A percentile compares a stretch with the other conserved stretches of the same genome.
Conservation (phyloP, 2,888 invertebrate genomes). For the Serrognathus titanus region DNA sequence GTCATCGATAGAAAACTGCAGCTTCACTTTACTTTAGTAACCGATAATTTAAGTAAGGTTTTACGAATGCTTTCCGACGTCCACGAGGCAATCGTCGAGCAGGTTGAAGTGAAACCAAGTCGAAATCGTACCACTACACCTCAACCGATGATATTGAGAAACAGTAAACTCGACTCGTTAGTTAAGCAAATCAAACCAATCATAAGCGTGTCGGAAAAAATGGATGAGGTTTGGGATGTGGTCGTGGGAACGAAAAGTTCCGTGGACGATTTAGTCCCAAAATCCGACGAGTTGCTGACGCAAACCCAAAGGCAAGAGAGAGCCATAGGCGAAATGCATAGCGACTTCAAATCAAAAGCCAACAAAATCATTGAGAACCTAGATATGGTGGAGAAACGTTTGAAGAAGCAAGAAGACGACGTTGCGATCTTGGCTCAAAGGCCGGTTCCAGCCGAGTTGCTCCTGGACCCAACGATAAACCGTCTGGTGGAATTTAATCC, state of each 20-base stretch:
- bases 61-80: slow-evolving; percentile 76
- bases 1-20: slow-evolving; percentile 79
- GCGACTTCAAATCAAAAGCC: slow-evolving; percentile 71
- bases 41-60: slow-evolving; percentile 77
- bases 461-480: slow-evolving; percentile 75
- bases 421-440: slow-evolving; percentile 74
- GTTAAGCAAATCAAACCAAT: slow-evolving; percentile 82
- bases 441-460: slow-evolving; percentile 70
- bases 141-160: slow-evolving; percentile 58
- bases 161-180: slow-evolving; percentile 75
- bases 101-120: slow-evolving; percentile 49
- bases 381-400: slow-evolving; percentile 77
- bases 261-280: slow-evolving; percentile 80
- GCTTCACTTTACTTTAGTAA: slow-evolving; percentile 79
- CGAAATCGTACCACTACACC: slow-evolving; percentile 57
- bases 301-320: slow-evolving; percentile 84
- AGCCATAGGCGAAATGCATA: slow-evolving; percentile 82
- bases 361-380: slow-evolving; percentile 85
- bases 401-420: slow-evolving; percentile 83
- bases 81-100: slow-evolving; percentile 79
- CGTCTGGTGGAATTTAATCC: slow-evolving; percentile 75
- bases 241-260: slow-evolving; percentile 86
- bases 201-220: slow-evolving; percentile 81
- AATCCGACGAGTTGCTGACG: slow-evolving; percentile 79
- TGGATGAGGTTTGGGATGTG: slow-evolving; percentile 90